Conservation (phyloP, 2,888 invertebrate genomes). For the Lumbricus terrestris region DNA sequence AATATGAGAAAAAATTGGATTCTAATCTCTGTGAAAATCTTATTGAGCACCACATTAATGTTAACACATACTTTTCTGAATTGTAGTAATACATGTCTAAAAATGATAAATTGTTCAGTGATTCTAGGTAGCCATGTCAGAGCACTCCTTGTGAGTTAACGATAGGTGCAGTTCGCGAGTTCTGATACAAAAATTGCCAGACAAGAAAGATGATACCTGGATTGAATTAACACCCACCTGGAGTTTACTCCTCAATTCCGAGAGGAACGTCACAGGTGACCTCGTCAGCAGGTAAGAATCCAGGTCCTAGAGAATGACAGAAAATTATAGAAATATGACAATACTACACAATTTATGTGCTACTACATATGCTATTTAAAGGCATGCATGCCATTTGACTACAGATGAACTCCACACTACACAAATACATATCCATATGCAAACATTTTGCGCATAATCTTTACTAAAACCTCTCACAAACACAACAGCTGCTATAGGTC, state of each 20-base stretch:
- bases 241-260: constrained; percentile 81
- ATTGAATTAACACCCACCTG: constrained; percentile 65
- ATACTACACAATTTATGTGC: background rate
- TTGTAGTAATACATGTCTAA: background rate
- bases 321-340: background rate
- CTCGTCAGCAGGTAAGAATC: constrained; percentile 93
- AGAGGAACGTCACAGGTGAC: constrained; percentile 90
- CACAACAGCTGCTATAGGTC: too few species aligned
- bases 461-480: too few species aligned
- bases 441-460: too few species aligned
- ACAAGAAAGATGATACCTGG: background rate
- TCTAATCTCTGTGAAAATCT: background rate
- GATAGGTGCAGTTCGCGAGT: too few species aligned
- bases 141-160: too few species aligned
- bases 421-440: background rate
- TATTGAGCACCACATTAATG: background rate
- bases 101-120: background rate
- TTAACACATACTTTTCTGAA: background rate
- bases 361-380: background rate
- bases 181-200: background rate
- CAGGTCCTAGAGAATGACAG: constrained; percentile 66
- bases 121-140: too few species aligned
- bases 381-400: background rate
- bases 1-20: constrained; percentile 3
- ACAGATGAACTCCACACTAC: background rate